These are phyloP conservation scores for Melanotaenia duboulayi DNA, from an alignment of 2,113 vertebrate species.

Conservation along the genomic window DNA sequence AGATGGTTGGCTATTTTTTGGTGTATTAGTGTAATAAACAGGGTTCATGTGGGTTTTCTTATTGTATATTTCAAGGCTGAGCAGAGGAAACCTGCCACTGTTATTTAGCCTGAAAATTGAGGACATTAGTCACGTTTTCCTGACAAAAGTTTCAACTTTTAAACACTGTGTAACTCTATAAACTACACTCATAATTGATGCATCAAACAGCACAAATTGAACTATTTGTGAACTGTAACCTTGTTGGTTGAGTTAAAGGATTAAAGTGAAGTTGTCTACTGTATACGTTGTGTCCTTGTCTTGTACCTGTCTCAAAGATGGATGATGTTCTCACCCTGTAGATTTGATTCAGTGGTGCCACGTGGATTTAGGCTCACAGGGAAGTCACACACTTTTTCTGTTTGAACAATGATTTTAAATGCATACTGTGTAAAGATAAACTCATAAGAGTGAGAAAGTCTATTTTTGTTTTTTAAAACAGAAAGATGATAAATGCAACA, in stretches of 20 bases:
- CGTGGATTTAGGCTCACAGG: slow-evolving; percentile 21
- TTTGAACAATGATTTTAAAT: not conserved
- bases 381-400: not conserved
- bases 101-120: not conserved
- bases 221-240: slow-evolving; percentile 11
- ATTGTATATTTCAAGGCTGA: not conserved
- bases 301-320: slow-evolving; percentile 35
- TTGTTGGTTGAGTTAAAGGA: slow-evolving; percentile 2
- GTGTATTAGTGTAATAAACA: not conserved
- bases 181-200: not conserved
- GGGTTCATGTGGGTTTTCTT: not conserved
- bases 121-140: not conserved
- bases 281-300: not conserved
- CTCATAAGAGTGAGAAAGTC: not conserved
- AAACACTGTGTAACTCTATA: not conserved
- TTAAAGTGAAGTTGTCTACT: not conserved
- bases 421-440: not conserved
- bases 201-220: not conserved
- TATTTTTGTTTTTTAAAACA: not conserved
- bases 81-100: not conserved
- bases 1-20: not conserved
- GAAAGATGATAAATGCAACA: not conserved
- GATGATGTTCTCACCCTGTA: slow-evolving; percentile 34
- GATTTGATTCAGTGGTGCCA: slow-evolving; percentile 20
- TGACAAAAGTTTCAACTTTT: not conserved